These are phyloP conservation scores for Craseonycteris thonglongyai DNA, from an alignment of 2,113 vertebrate genomes.

Conservation along the genomic window DNA sequence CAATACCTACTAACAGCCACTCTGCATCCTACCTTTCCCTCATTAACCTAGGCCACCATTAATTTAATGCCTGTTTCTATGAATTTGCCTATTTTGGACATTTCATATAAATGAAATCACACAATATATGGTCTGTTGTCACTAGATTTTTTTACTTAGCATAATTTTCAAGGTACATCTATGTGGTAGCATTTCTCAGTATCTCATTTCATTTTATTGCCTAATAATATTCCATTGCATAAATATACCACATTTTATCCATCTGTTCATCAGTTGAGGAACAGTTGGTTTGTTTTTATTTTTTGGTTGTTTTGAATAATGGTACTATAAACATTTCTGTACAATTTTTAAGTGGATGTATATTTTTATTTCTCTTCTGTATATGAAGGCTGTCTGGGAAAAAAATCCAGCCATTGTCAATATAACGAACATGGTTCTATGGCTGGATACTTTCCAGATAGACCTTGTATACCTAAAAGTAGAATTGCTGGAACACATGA, in stretches of 20 bases:
- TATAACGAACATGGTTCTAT: too few species aligned
- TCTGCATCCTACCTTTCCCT: neutral
- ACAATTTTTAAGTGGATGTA: neutral
- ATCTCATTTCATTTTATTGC: neutral
- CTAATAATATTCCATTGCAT: neutral
- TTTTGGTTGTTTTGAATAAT: neutral
- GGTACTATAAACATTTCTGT: neutral
- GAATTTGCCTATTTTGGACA: neutral
- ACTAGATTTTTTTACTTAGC: neutral
- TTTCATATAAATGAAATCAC: neutral
- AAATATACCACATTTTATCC: neutral
- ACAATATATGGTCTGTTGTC: neutral
- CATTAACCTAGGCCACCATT: too few species aligned
- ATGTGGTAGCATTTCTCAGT: neutral
- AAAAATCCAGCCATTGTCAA: too few species aligned
- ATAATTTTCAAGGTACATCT: neutral
- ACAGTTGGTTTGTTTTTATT: neutral
- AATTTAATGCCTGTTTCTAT: neutral
- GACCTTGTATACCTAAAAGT: neutral
- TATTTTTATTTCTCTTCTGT: neutral
- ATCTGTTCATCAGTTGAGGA: neutral
- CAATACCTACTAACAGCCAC: neutral
- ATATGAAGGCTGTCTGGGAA: too few species aligned
- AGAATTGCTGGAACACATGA: neutral
- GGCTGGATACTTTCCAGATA: too few species aligned